These are phyloP conservation scores for Paraescarpia echinospica DNA, from an alignment of 1,140 invertebrate genomes.

Conservation along the genomic window DNA sequence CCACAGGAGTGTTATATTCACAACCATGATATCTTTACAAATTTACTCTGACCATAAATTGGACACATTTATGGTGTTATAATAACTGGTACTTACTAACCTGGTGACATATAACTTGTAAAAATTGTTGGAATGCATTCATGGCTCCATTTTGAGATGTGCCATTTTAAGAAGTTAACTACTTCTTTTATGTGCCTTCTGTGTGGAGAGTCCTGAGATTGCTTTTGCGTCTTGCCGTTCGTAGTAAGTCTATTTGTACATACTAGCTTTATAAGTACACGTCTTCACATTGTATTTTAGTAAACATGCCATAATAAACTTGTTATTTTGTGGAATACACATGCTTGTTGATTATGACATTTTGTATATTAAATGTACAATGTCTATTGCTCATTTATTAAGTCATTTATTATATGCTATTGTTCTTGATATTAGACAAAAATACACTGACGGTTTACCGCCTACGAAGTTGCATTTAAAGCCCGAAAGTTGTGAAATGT, in stretches of 20 bases:
- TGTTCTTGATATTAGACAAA: too few species aligned
- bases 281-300: neutral
- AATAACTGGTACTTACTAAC: neutral
- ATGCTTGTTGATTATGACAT: neutral
- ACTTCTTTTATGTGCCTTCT: neutral
- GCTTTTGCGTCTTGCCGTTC: neutral
- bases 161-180: neutral
- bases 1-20: neutral
- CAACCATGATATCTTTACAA: neutral
- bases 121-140: neutral
- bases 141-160: neutral
- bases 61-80: neutral
- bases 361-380: too few species aligned
- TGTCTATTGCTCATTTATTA: too few species aligned
- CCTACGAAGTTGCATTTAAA: too few species aligned
- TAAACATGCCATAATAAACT: constrained; percentile 6
- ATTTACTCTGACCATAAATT: neutral
- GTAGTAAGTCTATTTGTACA: neutral
- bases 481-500: too few species aligned
- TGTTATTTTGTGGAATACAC: neutral
- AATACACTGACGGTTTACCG: too few species aligned
- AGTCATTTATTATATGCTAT: too few species aligned
- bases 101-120: neutral
- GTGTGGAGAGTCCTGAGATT: neutral
- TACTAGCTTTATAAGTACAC: neutral